Evolutionary conservation across 2,888 invertebrate genomes (phyloP).

Genomic region (Sminthurinus aureus): DNA sequence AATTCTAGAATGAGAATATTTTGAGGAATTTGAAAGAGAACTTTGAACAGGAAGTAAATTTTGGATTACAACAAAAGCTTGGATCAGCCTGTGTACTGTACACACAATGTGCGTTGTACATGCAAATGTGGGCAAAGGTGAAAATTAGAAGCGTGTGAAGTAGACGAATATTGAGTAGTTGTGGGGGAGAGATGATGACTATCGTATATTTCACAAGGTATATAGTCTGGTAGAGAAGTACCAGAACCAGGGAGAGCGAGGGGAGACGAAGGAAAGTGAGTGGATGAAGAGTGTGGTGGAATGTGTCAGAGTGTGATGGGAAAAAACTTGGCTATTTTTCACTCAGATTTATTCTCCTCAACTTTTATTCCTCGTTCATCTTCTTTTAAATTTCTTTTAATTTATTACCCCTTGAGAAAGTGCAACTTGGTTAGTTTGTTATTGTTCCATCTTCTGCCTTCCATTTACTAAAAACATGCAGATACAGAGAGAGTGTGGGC

Average conservation of each 20-base stretch:
- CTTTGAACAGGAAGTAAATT: too few relatives aligned
- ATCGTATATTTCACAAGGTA: neutral
- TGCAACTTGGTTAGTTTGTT: neutral
- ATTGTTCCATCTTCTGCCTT: neutral
- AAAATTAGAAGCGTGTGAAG: too few relatives aligned
- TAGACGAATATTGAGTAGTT: too few relatives aligned
- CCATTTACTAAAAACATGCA: neutral
- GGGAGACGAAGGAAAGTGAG: neutral
- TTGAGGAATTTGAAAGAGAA: too few relatives aligned
- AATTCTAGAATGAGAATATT: too few relatives aligned
- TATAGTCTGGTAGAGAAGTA: too few relatives aligned
- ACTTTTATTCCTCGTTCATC: neutral
- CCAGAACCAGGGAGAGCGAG: neutral
- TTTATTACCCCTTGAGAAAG: slow-evolving; percentile 16
- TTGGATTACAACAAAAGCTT: too few relatives aligned
- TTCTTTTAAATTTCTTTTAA: slow-evolving; percentile 15
- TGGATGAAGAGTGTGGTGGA: neutral
- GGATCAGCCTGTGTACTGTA: too few relatives aligned
- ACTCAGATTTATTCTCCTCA: slow-evolving; percentile 14
- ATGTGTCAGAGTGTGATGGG: neutral
- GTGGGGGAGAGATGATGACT: neutral
- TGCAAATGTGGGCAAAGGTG: too few relatives aligned
- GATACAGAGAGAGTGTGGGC: neutral
- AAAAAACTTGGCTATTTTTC: slow-evolving; percentile 8
- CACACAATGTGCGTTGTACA: too few relatives aligned